These are phyloP conservation scores for Eubasilissa regina DNA, from an alignment of 1,140 invertebrate genomes.

Conservation along the genomic window DNA sequence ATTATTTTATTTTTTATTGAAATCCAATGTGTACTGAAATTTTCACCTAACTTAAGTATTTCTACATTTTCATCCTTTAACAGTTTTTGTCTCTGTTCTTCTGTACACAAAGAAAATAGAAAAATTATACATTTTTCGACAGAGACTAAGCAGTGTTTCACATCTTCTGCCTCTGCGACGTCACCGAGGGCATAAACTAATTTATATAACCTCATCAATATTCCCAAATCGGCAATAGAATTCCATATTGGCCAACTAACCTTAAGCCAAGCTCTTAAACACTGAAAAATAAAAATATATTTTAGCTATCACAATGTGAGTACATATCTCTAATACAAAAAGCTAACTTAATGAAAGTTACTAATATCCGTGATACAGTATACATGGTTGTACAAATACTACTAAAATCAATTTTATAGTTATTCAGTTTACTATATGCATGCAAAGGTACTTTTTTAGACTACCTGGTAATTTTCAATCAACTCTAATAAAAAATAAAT, in stretches of 20 bases:
- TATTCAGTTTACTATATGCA: too few relatives aligned
- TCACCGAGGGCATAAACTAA: conserved; percentile 30
- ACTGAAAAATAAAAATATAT: conserved; percentile 42
- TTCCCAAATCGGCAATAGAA: conserved; percentile 25
- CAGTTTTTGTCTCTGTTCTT: conserved; percentile 44
- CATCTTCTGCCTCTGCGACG: background rate
- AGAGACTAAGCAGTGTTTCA: conserved; percentile 3
- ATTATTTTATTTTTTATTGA: conserved; percentile 35
- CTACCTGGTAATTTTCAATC: too few relatives aligned
- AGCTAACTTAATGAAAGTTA: too few relatives aligned
- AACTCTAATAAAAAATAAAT: background rate
- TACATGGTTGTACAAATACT: too few relatives aligned
- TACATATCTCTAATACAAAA: too few relatives aligned
- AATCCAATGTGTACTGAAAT: conserved; percentile 46
- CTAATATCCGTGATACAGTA: too few relatives aligned
- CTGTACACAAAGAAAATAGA: conserved; percentile 39
- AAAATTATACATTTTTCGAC: conserved; percentile 43
- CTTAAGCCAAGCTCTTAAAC: conserved; percentile 51
- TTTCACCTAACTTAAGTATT: conserved; percentile 35
- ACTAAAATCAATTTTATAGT: too few relatives aligned
- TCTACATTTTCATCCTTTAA: conserved; percentile 42
- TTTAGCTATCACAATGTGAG: too few relatives aligned
- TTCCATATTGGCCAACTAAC: conserved; percentile 54
- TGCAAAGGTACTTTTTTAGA: too few relatives aligned
- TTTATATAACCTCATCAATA: conserved; percentile 48